Evolutionary conservation across 37 sponge, comb jelly and placozoan species (phyloP), one percentile per base, ranked within the genome.

Genomic region (Halisarca cf. caerulea): DNA sequence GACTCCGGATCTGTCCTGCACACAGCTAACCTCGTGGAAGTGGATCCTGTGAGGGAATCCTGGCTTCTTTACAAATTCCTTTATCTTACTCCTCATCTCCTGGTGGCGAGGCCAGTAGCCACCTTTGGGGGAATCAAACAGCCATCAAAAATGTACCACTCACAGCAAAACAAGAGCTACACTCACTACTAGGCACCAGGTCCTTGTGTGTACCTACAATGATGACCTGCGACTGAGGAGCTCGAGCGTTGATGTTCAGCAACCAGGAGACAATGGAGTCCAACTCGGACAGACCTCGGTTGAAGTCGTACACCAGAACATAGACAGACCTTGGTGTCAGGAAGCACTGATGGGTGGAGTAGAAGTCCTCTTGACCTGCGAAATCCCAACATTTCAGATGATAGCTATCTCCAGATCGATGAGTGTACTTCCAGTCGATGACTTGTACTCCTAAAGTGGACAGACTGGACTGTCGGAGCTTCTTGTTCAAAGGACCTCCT

Each of bases 281-380:
- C 45, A 90, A 79, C 60, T 88, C 92, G 33, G 68, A 64, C 66
- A 80, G 86, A 14, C 86, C 92, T 2, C 43, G 43, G 60, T 40
- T 64, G 18, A 91, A 41, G 34, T 91, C 80, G 66, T 91, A 91
- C 24, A 88, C 92, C 78, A 91, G 88, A 47, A 95, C 33, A 66
- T 89, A 95, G 53, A 95, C 83, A 1, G 95, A 88, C 34, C 92
- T 82, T 18, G 85, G 85, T 17, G 92, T 86, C 60, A 95, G 85
- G 84, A 95, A 91, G 59, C 95, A 95, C 88, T 95, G 95, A 43
- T 95, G 92, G 0, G 92, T 91, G 43, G 85, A 79, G 84, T 94
- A 94, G 88, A 90, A 94, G 89, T 94, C 95, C 83, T 89, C 85
- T 60, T 91, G 92, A n/a, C 95, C 95, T 34, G 92, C 95, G 84